phyloP scores from a whole-genome alignment of 2,113 vertebrate genomes.

The Sinocyclocheilus anophthalmus region DNA sequence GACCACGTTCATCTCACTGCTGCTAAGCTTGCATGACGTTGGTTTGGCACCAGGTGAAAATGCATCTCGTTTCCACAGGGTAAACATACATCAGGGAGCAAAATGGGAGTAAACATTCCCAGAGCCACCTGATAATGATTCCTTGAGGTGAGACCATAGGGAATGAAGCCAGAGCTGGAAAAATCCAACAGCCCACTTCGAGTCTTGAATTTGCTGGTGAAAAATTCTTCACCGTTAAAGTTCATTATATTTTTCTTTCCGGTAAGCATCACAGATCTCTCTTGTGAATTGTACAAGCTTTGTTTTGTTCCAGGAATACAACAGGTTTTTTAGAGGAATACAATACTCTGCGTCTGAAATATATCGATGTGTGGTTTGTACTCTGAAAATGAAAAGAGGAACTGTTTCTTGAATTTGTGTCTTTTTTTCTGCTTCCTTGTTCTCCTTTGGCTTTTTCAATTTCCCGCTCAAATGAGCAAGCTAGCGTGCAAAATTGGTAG shows the following conservation, averaged over 20 bases:
- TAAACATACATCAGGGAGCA: not conserved
- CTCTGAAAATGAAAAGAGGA: not conserved
- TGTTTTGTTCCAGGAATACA: not conserved
- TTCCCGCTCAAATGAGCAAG: conserved; percentile 47
- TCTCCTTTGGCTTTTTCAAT: conserved; percentile 38
- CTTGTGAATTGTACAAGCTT: not conserved
- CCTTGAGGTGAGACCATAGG: not conserved
- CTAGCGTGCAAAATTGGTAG: conserved; percentile 39
- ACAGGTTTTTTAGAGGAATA: not conserved
- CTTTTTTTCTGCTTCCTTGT: conserved; percentile 10
- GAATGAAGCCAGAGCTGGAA: not conserved
- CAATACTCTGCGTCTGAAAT: not conserved
- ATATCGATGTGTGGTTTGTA: not conserved
- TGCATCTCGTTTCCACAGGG: not conserved
- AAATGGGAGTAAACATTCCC: conserved; percentile 26
- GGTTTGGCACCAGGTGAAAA: conserved; percentile 38
- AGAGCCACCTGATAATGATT: not conserved
- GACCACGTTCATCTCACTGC: conserved; percentile 15
- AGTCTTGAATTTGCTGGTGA: not conserved
- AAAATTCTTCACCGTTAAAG: not conserved
- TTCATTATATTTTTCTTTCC: not conserved
- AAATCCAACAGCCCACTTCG: not conserved
- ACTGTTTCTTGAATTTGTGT: not conserved
- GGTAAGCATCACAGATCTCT: not conserved
- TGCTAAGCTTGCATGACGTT: conserved; percentile 27